These are phyloP conservation scores for Ctenochaetus hawaiiensis DNA, from an alignment of 2,797 vertebrate species.

Conservation along the genomic window DNA sequence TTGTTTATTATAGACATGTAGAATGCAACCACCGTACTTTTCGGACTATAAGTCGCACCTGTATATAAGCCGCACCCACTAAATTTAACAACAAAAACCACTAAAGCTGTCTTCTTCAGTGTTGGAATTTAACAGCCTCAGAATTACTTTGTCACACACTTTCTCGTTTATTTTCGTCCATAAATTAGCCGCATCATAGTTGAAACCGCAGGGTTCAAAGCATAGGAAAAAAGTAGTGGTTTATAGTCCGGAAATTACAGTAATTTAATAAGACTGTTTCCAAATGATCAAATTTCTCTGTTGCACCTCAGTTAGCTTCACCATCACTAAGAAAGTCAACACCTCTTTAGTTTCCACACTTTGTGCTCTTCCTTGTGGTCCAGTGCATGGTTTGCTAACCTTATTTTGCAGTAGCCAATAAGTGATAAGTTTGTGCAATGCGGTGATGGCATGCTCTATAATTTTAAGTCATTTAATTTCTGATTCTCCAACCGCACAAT, in stretches of 20 bases:
- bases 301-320: not conserved
- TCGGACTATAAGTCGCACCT: too few relatives aligned
- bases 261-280: slow-evolving; percentile 2
- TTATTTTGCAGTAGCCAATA: slow-evolving; percentile 9
- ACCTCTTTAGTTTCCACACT: slow-evolving; percentile 4
- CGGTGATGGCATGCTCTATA: slow-evolving; percentile 25
- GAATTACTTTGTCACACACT: too few relatives aligned
- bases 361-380: slow-evolving; percentile 5
- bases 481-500: not conserved
- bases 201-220: too few relatives aligned
- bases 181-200: too few relatives aligned
- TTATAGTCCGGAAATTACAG: too few relatives aligned
- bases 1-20: slow-evolving; percentile 9
- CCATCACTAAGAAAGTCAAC: not conserved
- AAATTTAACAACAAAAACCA: too few relatives aligned
- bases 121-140: too few relatives aligned
- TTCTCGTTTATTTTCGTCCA: too few relatives aligned
- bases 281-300: slow-evolving; percentile 6
- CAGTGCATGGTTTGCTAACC: not conserved
- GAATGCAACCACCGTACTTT: not conserved
- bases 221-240: too few relatives aligned
- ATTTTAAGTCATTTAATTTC: slow-evolving; percentile 6
- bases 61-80: too few relatives aligned
- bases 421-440: slow-evolving; percentile 37
- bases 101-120: too few relatives aligned